Evolutionary conservation across 2,113 vertebrate genomes (phyloP).

Genomic region (Bucco capensis): DNA sequence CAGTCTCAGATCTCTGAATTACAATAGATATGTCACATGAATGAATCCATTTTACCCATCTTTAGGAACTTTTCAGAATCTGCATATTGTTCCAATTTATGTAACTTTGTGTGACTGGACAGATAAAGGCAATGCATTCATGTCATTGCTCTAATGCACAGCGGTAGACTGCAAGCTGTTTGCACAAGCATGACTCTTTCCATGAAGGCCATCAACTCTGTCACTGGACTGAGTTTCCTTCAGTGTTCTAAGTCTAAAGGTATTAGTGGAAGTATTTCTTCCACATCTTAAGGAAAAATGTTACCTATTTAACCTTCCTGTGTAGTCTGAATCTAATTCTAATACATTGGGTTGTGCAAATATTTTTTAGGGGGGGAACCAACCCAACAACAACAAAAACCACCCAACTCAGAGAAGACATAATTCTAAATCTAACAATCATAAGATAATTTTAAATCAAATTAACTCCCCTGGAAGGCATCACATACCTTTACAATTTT

Average conservation of each 20-base stretch:
- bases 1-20: not conserved
- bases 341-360: not conserved
- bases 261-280: not conserved
- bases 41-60: not conserved
- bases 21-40: not conserved
- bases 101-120: not conserved
- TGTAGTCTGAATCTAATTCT: not conserved
- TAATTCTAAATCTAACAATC: no score
- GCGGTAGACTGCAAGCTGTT: rapidly evolving
- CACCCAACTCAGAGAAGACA: not conserved
- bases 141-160: not conserved
- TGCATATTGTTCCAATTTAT: not conserved
- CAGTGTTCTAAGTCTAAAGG: not conserved
- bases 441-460: not conserved
- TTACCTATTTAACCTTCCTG: not conserved
- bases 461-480: not conserved
- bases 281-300: not conserved
- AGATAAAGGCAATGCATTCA: not conserved
- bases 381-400: not conserved
- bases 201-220: not conserved
- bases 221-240: not conserved
- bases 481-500: not conserved
- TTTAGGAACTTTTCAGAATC: not conserved
- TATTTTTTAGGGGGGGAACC: no score
- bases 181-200: not conserved